Percentiles rank a stretch among this genome's conserved stretches.
These are phyloP conservation scores for Loxodonta africana DNA, from an alignment of 2,113 vertebrate genomes.

Conservation along the genomic window DNA sequence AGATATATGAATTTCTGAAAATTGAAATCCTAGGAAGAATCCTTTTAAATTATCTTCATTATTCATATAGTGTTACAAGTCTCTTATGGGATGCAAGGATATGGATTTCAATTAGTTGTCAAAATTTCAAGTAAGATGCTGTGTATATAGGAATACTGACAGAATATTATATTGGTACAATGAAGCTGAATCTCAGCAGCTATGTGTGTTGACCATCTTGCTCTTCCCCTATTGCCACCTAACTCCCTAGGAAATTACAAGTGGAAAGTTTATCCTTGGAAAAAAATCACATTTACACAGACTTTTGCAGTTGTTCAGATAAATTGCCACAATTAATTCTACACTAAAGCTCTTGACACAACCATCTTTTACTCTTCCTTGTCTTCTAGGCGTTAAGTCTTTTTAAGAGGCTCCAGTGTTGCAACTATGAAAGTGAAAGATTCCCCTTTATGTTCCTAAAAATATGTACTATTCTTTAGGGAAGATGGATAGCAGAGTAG, in stretches of 20 bases:
- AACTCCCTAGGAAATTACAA: background rate
- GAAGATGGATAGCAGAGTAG: background rate
- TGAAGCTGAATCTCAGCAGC: background rate
- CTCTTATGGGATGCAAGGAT: background rate
- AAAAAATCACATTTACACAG: background rate
- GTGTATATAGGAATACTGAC: background rate
- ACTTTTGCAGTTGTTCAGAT: background rate
- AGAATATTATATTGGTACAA: background rate
- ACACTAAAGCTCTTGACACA: background rate
- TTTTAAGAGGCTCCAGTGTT: background rate
- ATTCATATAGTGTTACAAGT: background rate
- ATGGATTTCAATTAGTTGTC: background rate
- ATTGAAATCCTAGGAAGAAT: background rate
- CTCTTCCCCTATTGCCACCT: background rate
- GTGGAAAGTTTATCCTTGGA: background rate
- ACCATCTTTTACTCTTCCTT: background rate
- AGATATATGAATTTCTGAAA: slow-evolving; percentile 6
- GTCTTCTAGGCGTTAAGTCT: background rate
- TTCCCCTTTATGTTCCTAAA: background rate
- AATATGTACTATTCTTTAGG: background rate
- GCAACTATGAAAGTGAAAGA: background rate
- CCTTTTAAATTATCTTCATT: background rate
- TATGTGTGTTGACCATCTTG: background rate
- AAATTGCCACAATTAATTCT: background rate
- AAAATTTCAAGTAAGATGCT: background rate